Evolutionary conservation across 2,797 vertebrate genomes (phyloP), one percentile per base, ranked within the genome.

Genomic region (Pteropus rufus): DNA sequence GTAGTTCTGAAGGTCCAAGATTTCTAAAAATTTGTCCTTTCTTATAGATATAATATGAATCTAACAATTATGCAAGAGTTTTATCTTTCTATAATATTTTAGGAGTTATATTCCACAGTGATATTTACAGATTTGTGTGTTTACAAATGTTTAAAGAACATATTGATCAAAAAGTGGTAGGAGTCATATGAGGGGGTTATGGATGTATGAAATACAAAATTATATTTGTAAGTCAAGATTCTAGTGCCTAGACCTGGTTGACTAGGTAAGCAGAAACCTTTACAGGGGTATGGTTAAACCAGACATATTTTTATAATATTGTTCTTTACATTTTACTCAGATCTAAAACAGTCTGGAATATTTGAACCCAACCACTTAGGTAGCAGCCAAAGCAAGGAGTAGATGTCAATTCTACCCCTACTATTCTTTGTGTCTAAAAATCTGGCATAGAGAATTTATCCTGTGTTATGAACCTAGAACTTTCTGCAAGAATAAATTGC

Each of bases 61-160:
- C 65, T 64, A 79, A 41, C 15, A 86, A 70, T 29, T 65, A 83
- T 62, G 41, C 31, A 93, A 94, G 36, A 90, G 6, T 60, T 64
- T 89, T 82, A 85, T 31, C 73, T 90, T 70, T 46, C 3, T 23
- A 0, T 41, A 52, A 52, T 83, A 3, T 88, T 46, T 41, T 70
- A 86, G 7, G 39, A 77, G 21, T 46, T 86, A 54, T 49, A 91
- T 29, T 95, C 19, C 72, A 89, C 36, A 16, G 41, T 85, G 79
- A 56, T 67, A 69, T 41, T 85, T 88, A 96, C 0, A 88, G 36
- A 91, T 83, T 76, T 93, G 7, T 72, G 2, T 67, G 60, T 83
- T 88, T 95, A 69, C 62, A 85, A 83, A 81, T 76, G 54, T 80
- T 81, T 92, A 87, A 95, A 93, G 44, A 26, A 60, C 26, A 34